Percentiles rank a stretch among this genome's conserved stretches.
These are phyloP conservation scores for Nicator chloris DNA, from an alignment of 2,113 vertebrate species.

Conservation along the genomic window DNA sequence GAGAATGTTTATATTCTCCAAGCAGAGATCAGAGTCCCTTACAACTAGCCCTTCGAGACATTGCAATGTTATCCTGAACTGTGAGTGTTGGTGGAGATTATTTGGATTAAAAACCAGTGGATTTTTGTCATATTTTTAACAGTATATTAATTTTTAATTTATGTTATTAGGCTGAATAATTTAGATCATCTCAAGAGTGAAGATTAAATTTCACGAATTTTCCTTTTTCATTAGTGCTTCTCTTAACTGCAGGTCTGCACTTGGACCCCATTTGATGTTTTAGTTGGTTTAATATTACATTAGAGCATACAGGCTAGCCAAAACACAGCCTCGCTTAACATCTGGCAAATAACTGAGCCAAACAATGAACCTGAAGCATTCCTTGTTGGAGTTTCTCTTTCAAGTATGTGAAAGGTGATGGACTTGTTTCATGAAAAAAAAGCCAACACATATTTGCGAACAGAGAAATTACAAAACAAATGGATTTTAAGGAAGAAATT, in stretches of 20 bases:
- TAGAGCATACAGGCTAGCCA: background rate
- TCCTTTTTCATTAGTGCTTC: background rate
- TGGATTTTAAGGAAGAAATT: conserved; percentile 6
- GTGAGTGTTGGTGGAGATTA: background rate
- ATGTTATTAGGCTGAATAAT: background rate
- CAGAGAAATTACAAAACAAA: background rate
- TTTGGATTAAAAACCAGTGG: background rate
- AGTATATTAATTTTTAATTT: background rate
- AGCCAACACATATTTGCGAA: background rate
- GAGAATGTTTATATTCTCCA: background rate
- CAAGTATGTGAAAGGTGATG: background rate
- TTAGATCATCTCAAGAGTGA: background rate
- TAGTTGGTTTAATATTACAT: background rate
- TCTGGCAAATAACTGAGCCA: conserved; percentile 12
- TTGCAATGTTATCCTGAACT: background rate
- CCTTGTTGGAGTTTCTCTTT: background rate
- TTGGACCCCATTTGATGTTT: conserved; percentile 1
- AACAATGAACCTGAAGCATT: conserved; percentile 16
- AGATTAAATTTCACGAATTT: background rate
- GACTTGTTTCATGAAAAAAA: background rate
- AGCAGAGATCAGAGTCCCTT: background rate
- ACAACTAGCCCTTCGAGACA: background rate
- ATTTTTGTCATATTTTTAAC: background rate
- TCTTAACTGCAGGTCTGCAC: background rate
- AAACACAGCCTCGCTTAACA: conserved; percentile 19